Evolutionary conservation across 2,888 invertebrate species (phyloP), one percentile per base, ranked within the genome.

Genomic region (Eupsilia transversa): DNA sequence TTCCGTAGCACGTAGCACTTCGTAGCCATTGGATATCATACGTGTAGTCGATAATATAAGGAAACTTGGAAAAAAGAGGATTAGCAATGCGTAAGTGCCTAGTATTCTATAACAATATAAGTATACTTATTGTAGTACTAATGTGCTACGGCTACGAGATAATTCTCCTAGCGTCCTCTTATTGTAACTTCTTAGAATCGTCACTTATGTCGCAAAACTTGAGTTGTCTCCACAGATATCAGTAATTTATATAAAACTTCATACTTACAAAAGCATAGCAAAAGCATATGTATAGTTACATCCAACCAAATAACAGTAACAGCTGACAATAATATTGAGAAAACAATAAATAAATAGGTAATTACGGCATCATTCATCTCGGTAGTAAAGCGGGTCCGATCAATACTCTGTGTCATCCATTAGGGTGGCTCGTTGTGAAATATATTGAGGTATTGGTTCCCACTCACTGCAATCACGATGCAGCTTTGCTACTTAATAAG

Each of bases 261-360:
- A n/a, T 12, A n/a, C 49, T n/a, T 49, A 49, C 12, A 52, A 56
- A 56, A 30, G 27, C 30, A 33, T n/a, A n/a, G n/a, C n/a, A n/a
- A n/a, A n/a, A n/a, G n/a, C n/a, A n/a, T n/a, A n/a, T 12, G 3
- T 30, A 14, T 46, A 33, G 2, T n/a, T 17, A 63, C 14, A 52
- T 20, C 14, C 43, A 43, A 59, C 59, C 10, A 60, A 78, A 75
- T 46, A 35, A 43, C 79, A 59, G 43, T 35, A 57, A 57, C 81
- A 66, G 60, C 78, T 80, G 78, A 52, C 41, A 74, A 56, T 66
- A 72, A 49, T 54, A 80, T 74, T 74, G 74, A 80, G 49, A 80
- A 80, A 78, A 74, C 78, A 80, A 78, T 78, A 78, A 80, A 80
- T 80, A 78, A 67, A 78, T 74, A 67, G 61, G 61, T 80, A 78